Base-by-base conservation (phyloP, 2,113 vertebrate genomes). In the Syrrhaptes paradoxus region DNA sequence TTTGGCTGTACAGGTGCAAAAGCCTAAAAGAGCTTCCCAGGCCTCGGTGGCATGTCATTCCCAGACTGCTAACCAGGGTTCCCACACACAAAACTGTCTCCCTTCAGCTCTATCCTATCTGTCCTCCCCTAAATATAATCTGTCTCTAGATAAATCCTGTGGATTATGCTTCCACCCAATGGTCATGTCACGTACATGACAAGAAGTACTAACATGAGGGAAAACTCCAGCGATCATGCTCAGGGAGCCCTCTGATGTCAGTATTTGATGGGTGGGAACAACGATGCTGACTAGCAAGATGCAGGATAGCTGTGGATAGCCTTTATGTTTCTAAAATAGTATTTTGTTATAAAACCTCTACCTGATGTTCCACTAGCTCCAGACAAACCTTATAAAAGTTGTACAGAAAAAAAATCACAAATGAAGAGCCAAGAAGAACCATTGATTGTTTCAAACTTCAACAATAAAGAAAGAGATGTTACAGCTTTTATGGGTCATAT, bases 111-210 rank as follows among this genome's bases (percentile, higher is more conserved):
- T 46, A 2, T 24, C 28, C 76, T 78, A 48, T 75, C 57, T 70
- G 57, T 63, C 61, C 54, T 85, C 86, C 81, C 22, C 32, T 24
- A 84, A n/a, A 10, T 19, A 49, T 25, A 38, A 25, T 12, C 70
- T 8, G 5, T 90, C 89, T 90, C 75, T 34, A 61, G 59, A 72
- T 74, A 90, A 94, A 97, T 96, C 91, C 93, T 97, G 97, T 95
- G 97, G 92, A 89, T 97, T 97, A 83, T 98, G 95, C 96, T 96
- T 98, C 98, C 97, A 98, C 96, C 97, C 97, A 97, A 98, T 96
- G 97, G 98, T 97, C 97, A 97, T 95, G 61, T 62, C 72, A 94
- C 12, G 93, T 93, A 95, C 91, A 98, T 97, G 86, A 93, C 85
- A 73, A 95, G 86, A 62, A 91, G 76, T 97, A 97, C 57, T 95